Evolutionary conservation across 2,797 vertebrate species (phyloP).

Genomic region (Sciurus vulgaris): DNA sequence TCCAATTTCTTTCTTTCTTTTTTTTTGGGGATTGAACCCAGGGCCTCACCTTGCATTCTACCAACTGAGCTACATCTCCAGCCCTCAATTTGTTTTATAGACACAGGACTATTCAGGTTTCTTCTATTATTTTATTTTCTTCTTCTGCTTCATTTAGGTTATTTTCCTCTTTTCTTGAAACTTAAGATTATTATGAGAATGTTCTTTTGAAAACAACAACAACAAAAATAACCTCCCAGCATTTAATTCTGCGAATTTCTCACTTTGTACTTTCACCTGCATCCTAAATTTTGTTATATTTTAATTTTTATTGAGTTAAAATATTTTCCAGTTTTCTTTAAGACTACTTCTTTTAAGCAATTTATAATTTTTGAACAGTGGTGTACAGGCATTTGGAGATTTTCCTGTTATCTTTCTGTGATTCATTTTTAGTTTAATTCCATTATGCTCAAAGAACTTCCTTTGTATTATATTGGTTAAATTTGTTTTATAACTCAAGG

Average conservation of each 20-base stretch:
- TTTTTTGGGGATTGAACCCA: no score
- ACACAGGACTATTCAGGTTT: background rate
- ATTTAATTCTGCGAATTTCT: constrained; percentile 1
- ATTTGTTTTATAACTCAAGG: background rate
- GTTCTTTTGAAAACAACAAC: background rate
- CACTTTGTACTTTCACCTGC: background rate
- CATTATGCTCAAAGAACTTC: background rate
- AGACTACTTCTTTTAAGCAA: background rate
- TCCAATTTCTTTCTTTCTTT: background rate
- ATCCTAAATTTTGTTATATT: background rate
- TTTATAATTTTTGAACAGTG: constrained; percentile 29
- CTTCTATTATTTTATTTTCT: background rate
- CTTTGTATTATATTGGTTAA: background rate
- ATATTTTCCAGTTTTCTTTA: constrained; percentile 39
- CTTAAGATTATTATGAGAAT: background rate
- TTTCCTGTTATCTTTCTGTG: background rate
- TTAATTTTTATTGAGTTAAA: constrained; percentile 21
- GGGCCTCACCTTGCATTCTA: no score
- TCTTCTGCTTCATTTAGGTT: background rate
- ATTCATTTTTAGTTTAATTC: constrained; percentile 36
- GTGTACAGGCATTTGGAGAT: background rate
- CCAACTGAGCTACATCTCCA: no score
- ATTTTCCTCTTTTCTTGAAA: background rate
- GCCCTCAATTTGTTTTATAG: no score
- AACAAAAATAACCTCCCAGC: no score